Base-by-base conservation (phyloP, 1,140 invertebrate genomes). In the Bombus cullumanus region DNA sequence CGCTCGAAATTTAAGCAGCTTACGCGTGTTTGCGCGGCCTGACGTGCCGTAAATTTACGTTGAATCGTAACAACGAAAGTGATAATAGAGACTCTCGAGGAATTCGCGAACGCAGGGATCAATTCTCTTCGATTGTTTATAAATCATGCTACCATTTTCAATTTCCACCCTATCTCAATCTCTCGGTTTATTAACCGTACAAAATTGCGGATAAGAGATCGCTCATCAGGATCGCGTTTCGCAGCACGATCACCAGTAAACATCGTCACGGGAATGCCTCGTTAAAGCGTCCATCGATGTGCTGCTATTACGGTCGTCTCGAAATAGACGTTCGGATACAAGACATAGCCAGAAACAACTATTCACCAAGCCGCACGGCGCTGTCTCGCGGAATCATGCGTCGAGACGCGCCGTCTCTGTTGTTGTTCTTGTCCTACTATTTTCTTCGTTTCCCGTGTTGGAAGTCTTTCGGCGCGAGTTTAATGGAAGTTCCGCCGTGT, bases 201-300 rank as follows among this genome's bases (percentile, higher is more conserved):
- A 15, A 28, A 34, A 66, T 3, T 0, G 28, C 9, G 39, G 28
- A 62, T 25, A 18, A n/a, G 15, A 3, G 31, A 39, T 12, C 28
- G 39, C 5, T 68, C 34, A 13, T 18, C 13, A n/a, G 12, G 34
- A 76, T 76, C 31, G 10, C 12, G 12, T 57, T 37, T 37, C 34
- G 41, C 13, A 8, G 22, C 6, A n/a, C 6, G 59, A 76, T 53
- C 22, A 34, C 25, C 53, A 2, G 39, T 53, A 69, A 83, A 71
- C 57, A 43, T 31, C 43, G 41, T 41, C 15, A 22, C 15, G n/a
- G 66, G 53, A 80, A n/a, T 39, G 66, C 75, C 28, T 80, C 83
- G 83, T 85, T 80, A 64, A 47, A 72, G 53, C 77, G 41, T 85
- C 47, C 77, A 73, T 80, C 83, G 83, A 80, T 64, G 41, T 53